Evolutionary conservation across 1,140 invertebrate species (phyloP).

Genomic region (Drosophila prosaltans): DNA sequence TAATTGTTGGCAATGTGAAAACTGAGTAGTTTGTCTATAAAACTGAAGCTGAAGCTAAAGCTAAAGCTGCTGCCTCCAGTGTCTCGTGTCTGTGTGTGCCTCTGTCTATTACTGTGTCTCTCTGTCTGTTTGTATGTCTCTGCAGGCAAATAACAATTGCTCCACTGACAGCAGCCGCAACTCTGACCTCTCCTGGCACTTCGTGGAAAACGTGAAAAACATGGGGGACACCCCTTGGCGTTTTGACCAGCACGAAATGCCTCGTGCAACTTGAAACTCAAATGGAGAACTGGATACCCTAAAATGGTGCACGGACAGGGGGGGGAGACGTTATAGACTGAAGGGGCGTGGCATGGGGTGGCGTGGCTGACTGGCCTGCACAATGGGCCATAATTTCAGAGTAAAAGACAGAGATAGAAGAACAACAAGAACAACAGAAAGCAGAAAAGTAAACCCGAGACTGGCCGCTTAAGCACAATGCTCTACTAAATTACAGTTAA

Average conservation of each 20-base stretch:
- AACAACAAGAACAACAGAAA: conserved; percentile 2
- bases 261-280: conserved; percentile 76
- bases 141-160: conserved; percentile 76
- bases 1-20: conserved; percentile 78
- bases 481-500: conserved; percentile 82
- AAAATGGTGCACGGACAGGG: conserved; percentile 17
- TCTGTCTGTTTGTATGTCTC: not conserved
- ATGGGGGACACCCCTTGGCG: conserved; percentile 55
- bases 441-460: conserved; percentile 26
- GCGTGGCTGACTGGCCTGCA: conserved; percentile 33
- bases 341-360: too few species aligned
- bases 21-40: conserved; percentile 64
- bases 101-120: conserved; percentile 5
- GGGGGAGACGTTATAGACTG: too few species aligned
- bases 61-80: conserved; percentile 13
- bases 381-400: conserved; percentile 77
- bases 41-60: conserved; percentile 48
- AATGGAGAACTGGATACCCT: conserved; percentile 31
- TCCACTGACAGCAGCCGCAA: conserved; percentile 62
- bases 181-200: conserved; percentile 29
- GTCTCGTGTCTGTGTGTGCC: too few species aligned
- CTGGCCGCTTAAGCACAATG: conserved; percentile 79
- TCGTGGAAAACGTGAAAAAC: conserved; percentile 13
- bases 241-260: conserved; percentile 76
- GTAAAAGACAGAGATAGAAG: conserved; percentile 17